Evolutionary conservation across 2,797 vertebrate genomes (phyloP).

Genomic region (Xyrichtys novacula): DNA sequence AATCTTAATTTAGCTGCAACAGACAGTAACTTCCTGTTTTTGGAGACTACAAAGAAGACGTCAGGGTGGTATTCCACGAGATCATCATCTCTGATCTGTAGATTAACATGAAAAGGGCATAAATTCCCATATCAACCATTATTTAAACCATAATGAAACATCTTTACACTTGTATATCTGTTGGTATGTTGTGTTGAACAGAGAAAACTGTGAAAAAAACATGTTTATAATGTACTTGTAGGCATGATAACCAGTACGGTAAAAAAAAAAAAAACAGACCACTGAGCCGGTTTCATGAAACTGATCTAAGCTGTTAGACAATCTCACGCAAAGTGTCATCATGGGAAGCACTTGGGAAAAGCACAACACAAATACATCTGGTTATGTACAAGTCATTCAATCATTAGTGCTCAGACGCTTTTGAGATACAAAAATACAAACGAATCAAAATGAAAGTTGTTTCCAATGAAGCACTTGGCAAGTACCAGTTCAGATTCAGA

Average conservation of each 20-base stretch:
- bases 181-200: slow-evolving; percentile 17
- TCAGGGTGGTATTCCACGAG: slow-evolving; percentile 29
- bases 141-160: slow-evolving; percentile 21
- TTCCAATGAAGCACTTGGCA: slow-evolving; percentile 33
- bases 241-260: slow-evolving; percentile 22
- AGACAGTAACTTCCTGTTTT: slow-evolving; percentile 48
- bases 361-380: slow-evolving; percentile 31
- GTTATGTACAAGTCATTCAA: slow-evolving; percentile 63
- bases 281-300: slow-evolving; percentile 5
- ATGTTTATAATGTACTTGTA: slow-evolving; percentile 23
- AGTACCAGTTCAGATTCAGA: slow-evolving; percentile 51
- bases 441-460: slow-evolving; percentile 16
- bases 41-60: slow-evolving; percentile 38
- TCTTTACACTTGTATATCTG: slow-evolving; percentile 9
- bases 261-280: slow-evolving; percentile 19
- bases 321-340: slow-evolving; percentile 52
- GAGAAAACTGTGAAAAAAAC: background rate
- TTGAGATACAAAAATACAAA: slow-evolving; percentile 5
- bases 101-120: slow-evolving; percentile 9
- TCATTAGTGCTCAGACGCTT: slow-evolving; percentile 47
- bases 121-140: background rate
- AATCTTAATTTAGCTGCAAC: slow-evolving; percentile 64
- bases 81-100: slow-evolving; percentile 31
- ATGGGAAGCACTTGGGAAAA: slow-evolving; percentile 61
- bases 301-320: slow-evolving; percentile 23